Evolutionary conservation across 2,888 invertebrate genomes (phyloP).

Genomic region (Melieria crassipennis): DNA sequence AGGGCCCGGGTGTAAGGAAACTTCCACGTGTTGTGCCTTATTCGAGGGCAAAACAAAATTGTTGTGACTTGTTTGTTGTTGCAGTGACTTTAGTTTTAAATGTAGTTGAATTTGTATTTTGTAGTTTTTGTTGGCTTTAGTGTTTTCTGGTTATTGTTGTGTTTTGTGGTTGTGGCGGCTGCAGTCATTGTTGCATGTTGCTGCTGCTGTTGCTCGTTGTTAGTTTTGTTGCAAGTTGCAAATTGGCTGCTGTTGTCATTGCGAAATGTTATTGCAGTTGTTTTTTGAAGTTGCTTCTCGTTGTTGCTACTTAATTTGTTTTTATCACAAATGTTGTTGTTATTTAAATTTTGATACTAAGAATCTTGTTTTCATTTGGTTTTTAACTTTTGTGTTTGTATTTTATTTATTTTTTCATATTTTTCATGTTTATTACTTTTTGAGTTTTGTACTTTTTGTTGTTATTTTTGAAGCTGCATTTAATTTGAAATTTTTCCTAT

Average conservation of each 20-base stretch:
- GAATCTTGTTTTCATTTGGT: too few relatives aligned
- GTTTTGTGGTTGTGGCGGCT: conserved; percentile 3
- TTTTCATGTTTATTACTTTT: too few relatives aligned
- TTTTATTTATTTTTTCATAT: too few relatives aligned
- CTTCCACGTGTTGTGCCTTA: neutral
- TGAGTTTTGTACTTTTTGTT: too few relatives aligned
- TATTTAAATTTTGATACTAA: too few relatives aligned
- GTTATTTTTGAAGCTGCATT: too few relatives aligned
- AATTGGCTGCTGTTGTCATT: conserved; percentile 12
- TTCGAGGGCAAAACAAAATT: neutral
- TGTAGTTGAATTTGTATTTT: too few relatives aligned
- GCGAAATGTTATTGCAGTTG: neutral
- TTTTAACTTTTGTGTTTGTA: too few relatives aligned
- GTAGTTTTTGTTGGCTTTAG: too few relatives aligned
- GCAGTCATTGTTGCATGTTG: neutral
- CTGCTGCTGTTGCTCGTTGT: neutral
- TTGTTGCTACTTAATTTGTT: too few relatives aligned
- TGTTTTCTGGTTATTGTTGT: neutral
- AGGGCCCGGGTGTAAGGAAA: neutral
- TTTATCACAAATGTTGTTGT: too few relatives aligned
- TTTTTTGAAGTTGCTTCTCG: neutral
- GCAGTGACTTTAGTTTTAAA: neutral
- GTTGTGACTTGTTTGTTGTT: neutral
- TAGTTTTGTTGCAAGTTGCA: neutral
- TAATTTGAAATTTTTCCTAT: too few relatives aligned